These are phyloP conservation scores for Siderastrea siderea DNA, from an alignment of 92 coral and sea anemone genomes.

Conservation along the genomic window DNA sequence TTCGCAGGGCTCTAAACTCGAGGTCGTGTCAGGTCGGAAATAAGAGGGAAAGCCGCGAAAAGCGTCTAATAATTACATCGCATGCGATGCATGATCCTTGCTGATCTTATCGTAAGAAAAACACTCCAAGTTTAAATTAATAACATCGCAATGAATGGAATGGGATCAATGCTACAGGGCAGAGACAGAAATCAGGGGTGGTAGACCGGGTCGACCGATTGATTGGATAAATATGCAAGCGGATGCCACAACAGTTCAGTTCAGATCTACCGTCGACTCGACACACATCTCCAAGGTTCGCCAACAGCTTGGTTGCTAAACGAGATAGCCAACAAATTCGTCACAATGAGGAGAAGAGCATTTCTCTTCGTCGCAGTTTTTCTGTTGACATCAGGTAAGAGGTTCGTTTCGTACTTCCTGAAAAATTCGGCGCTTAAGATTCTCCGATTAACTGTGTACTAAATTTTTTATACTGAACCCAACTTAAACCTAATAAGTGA, in stretches of 20 bases:
- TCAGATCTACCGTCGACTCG: slow-evolving; percentile 1
- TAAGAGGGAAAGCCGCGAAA: slow-evolving; percentile 18
- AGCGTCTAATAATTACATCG: slow-evolving; percentile 33
- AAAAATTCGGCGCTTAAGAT: background rate
- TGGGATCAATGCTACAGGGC: slow-evolving; percentile 51
- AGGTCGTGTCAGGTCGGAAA: background rate
- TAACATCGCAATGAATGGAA: slow-evolving; percentile 85
- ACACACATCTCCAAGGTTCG: background rate
- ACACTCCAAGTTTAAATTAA: slow-evolving; percentile 78
- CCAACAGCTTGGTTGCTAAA: background rate
- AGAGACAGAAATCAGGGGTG: slow-evolving; percentile 38
- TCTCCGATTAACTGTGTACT: background rate
- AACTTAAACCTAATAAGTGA: background rate
- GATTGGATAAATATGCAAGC: slow-evolving; percentile 30
- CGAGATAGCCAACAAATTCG: background rate
- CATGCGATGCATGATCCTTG: slow-evolving; percentile 33
- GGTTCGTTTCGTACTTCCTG: background rate
- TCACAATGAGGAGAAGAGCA: slow-evolving; percentile 3
- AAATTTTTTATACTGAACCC: background rate
- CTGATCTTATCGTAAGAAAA: slow-evolving; percentile 81
- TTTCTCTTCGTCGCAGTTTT: slow-evolving; percentile 6
- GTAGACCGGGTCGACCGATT: slow-evolving; percentile 17
- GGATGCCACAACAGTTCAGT: background rate
- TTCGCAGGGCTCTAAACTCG: background rate
- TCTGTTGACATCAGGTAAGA: slow-evolving; percentile 28